Evolutionary conservation across 2,888 invertebrate genomes (phyloP).

Genomic region (Rhynchonema sp.): DNA sequence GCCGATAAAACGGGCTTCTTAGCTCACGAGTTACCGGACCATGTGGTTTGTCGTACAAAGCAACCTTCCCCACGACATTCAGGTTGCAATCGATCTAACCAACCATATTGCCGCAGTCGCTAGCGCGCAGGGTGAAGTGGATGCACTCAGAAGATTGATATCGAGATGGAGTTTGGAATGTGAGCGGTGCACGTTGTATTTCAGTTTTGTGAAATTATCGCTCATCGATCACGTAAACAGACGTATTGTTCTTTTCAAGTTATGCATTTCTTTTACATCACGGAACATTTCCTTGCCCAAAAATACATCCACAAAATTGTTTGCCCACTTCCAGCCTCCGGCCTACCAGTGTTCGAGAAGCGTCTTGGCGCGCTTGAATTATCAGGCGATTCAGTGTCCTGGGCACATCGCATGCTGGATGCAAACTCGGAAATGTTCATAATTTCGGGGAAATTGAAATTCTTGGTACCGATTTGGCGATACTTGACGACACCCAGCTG

Average conservation of each 20-base stretch:
- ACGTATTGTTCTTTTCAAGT: too few species aligned
- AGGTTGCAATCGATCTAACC: neutral
- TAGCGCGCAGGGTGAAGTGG: neutral
- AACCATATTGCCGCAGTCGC: neutral
- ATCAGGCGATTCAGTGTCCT: conserved; percentile 46
- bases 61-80: too few species aligned
- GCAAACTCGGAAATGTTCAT: conserved; percentile 39
- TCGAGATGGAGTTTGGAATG: conserved; percentile 84
- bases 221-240: too few species aligned
- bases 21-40: too few species aligned
- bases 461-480: conserved; percentile 37
- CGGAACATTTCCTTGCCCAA: too few species aligned
- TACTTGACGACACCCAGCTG: conserved; percentile 36
- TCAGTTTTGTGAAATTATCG: too few species aligned
- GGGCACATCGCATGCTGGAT: conserved; percentile 64
- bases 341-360: conserved; percentile 63
- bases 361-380: conserved; percentile 52
- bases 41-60: too few species aligned
- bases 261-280: too few species aligned
- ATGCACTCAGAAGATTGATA: conserved; percentile 63
- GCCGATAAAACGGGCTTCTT: too few species aligned
- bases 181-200: too few species aligned
- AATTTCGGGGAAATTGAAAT: conserved; percentile 35
- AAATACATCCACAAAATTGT: too few species aligned
- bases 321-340: conserved; percentile 45